phyloP scores from a whole-genome alignment of 92 coral and sea anemone genomes.

The Palythoa heliodiscus region DNA sequence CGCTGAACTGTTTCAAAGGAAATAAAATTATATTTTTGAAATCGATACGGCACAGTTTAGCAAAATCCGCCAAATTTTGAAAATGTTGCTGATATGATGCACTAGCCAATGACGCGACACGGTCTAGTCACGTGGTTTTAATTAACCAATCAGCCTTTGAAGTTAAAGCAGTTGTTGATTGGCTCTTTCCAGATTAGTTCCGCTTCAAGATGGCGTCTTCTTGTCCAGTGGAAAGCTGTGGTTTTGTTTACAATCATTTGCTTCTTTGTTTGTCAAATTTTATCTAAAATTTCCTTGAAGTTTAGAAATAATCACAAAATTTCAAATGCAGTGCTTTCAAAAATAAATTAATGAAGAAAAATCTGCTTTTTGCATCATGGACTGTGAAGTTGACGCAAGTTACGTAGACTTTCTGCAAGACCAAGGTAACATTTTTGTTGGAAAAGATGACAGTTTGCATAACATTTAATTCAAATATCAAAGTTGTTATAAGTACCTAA shows the following conservation, averaged over 20 bases:
- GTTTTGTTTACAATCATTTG: neutral
- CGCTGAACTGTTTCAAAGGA: too few relatives aligned
- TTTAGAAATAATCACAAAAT: neutral
- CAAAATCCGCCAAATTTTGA: constrained; percentile 30
- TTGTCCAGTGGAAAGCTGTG: neutral
- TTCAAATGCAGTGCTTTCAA: neutral
- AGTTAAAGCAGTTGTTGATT: constrained; percentile 7
- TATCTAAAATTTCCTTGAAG: neutral
- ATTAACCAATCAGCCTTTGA: constrained; percentile 42
- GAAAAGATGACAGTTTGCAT: neutral
- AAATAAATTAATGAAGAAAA: neutral
- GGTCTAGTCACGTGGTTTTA: constrained; percentile 8
- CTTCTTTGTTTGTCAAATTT: neutral
- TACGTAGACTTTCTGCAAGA: constrained; percentile 42
- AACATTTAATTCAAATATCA: neutral
- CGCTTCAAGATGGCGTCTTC: constrained; percentile 46
- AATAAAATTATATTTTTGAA: too few relatives aligned
- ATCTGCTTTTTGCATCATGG: constrained; percentile 8
- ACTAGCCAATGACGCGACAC: neutral
- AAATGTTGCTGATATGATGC: neutral
- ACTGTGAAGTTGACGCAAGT: constrained; percentile 30
- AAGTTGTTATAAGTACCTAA: neutral
- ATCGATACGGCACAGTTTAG: too few relatives aligned
- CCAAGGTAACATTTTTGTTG: constrained; percentile 16
- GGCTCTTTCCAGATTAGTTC: constrained; percentile 16